These are phyloP conservation scores for Limnephilus lunatus DNA, from an alignment of 2,888 invertebrate genomes.

Conservation along the genomic window DNA sequence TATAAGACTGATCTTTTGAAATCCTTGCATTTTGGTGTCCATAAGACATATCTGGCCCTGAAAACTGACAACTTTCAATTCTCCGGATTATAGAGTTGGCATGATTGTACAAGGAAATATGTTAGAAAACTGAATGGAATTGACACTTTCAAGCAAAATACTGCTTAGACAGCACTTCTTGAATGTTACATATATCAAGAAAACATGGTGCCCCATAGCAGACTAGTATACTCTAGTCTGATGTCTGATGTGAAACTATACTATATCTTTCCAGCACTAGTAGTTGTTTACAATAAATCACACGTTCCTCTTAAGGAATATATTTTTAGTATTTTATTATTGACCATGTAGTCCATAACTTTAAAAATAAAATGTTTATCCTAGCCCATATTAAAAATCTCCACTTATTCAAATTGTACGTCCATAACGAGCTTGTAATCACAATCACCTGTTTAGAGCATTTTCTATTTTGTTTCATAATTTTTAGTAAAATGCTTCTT, in stretches of 20 bases:
- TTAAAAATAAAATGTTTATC: not conserved
- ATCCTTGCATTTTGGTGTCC: not conserved
- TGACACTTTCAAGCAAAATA: not conserved
- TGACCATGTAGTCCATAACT: not conserved
- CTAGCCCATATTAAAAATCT: not conserved
- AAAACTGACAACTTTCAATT: not conserved
- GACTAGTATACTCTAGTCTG: not conserved
- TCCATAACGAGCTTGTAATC: not conserved
- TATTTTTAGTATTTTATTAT: not conserved
- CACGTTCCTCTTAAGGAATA: not conserved
- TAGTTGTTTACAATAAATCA: not conserved
- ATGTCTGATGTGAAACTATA: not conserved
- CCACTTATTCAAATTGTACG: not conserved
- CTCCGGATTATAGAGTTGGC: not conserved
- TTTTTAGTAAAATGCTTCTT: not conserved
- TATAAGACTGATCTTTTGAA: not conserved
- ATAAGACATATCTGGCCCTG: not conserved
- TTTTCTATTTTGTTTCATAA: not conserved
- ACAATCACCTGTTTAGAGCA: not conserved
- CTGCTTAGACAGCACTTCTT: not conserved
- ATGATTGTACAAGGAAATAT: not conserved
- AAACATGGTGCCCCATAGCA: too few species aligned
- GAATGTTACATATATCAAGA: not conserved
- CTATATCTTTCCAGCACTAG: not conserved
- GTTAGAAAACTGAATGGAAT: not conserved